Base-by-base conservation (phyloP, 2,113 vertebrate genomes). In the Lophotis ruficrista region DNA sequence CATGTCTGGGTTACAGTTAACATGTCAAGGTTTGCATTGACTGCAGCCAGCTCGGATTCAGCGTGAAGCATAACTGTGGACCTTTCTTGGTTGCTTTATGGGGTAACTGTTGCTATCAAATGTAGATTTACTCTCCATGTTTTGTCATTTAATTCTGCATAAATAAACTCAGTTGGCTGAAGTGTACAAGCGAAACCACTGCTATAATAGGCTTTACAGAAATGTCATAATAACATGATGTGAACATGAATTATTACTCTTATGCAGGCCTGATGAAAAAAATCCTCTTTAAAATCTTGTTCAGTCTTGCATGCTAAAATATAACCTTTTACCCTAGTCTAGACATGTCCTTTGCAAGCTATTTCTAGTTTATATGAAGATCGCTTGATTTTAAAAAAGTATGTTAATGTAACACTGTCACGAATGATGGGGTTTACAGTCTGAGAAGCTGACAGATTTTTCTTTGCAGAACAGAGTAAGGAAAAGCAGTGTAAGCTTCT, bases 311-410 rank as follows among this genome's bases (percentile, higher is more conserved):
- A 38, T 51, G 76, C 72, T 93, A 81, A 86, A 90, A 58, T 72
- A 68, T 31, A 68, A 92, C 83, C 89, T 90, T 82, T 92, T 90
- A 68, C 76, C 72, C 79, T 78, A 89, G 95, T 95, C 95, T 91
- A 95, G 95, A 94, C 83, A 50, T 68, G 86, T 83, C 73, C 89
- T 94, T 81, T 93, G 68, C 94, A 96, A 91, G 91, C 45, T 92
- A 75, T 87, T 94, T 82, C 92, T 91, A 78, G 86, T 93, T 95
- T 89, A 82, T 87, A 82, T 76, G 83, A 94, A 64, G 70, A 60
- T 72, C 82, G 56, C 80, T 82, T 90, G 87, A 87, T 94, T 82
- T 89, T 45, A 94, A 92, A 57, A 35, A 57, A 89, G 80, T 50
- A 50, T 50, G 77, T 92, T 95, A 87, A 89, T 75, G n/a, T 93